Percentiles rank a stretch among this genome's conserved stretches.
Conservation (phyloP, 1,140 invertebrate species). For the Tetramorium alpestre region DNA sequence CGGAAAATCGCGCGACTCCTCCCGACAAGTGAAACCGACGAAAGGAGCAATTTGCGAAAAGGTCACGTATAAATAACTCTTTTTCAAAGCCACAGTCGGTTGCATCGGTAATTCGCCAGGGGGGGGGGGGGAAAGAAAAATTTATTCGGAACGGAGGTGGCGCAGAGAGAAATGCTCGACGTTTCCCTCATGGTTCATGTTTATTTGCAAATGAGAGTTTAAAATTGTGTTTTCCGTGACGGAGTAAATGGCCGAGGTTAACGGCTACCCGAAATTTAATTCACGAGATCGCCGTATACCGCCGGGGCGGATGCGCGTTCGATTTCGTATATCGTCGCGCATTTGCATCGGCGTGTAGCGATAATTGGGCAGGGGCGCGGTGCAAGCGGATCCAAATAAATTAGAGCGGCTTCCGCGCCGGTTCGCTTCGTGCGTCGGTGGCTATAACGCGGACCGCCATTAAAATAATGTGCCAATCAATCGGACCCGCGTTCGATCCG, state of each 20-base stretch:
- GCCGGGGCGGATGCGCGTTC: neutral
- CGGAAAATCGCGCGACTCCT: conserved; percentile 9
- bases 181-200: conserved; percentile 1
- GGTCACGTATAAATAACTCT: conserved; percentile 48
- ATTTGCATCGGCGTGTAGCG: conserved; percentile 48
- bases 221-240: conserved; percentile 45
- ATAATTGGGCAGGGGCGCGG: conserved; percentile 50
- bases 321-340: conserved; percentile 22
- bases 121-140: neutral
- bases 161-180: neutral
- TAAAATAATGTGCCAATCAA: conserved; percentile 58
- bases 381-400: conserved; percentile 44
- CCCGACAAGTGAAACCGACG: neutral
- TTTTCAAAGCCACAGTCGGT: conserved; percentile 5
- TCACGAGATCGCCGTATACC: conserved; percentile 42
- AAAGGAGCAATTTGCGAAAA: neutral
- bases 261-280: conserved; percentile 60
- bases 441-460: conserved; percentile 30
- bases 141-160: neutral
- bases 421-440: neutral
- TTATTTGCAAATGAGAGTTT: conserved; percentile 56
- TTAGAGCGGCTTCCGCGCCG: conserved; percentile 38
- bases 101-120: neutral
- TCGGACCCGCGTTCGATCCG: conserved; percentile 17
- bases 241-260: conserved; percentile 57